These are phyloP conservation scores for Heliconius eleuchia DNA, from an alignment of 1,140 invertebrate species.

Conservation along the genomic window DNA sequence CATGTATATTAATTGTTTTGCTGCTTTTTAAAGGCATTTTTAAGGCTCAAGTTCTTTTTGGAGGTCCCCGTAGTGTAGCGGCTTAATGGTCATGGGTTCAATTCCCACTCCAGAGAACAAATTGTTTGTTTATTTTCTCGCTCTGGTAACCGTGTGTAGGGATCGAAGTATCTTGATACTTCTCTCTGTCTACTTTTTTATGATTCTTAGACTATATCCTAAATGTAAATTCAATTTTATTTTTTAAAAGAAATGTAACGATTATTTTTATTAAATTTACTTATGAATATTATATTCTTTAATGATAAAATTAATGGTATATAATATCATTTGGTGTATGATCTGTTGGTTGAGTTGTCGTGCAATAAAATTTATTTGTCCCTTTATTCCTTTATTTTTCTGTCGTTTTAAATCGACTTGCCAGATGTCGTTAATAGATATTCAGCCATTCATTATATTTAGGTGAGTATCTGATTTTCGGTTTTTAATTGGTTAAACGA, in stretches of 20 bases:
- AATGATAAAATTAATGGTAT: slow-evolving; percentile 64
- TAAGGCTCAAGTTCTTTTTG: slow-evolving; percentile 3
- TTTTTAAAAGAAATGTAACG: not conserved
- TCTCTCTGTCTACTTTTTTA: not conserved
- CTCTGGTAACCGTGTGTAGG: too few relatives aligned
- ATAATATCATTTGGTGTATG: slow-evolving; percentile 64
- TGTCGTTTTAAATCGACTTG: slow-evolving; percentile 24
- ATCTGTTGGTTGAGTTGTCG: slow-evolving; percentile 55
- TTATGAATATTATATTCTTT: slow-evolving; percentile 33
- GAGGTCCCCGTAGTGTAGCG: too few relatives aligned
- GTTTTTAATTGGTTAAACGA: not conserved
- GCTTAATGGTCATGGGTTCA: too few relatives aligned
- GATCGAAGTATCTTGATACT: too few relatives aligned
- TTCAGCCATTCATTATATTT: slow-evolving; percentile 5
- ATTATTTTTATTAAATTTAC: slow-evolving; percentile 10
- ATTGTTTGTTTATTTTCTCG: too few relatives aligned
- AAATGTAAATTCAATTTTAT: not conserved
- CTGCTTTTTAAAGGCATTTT: slow-evolving; percentile 30
- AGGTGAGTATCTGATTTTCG: not conserved
- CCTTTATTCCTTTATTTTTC: not conserved
- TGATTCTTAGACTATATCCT: not conserved
- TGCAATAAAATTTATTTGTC: slow-evolving; percentile 52
- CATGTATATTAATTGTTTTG: slow-evolving; percentile 25
- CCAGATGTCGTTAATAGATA: slow-evolving; percentile 3
- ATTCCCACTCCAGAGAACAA: too few relatives aligned